Evolutionary conservation across 2,888 invertebrate genomes (phyloP), one percentile per base, ranked within the genome.

Genomic region (Eueremaeus valkanovi): DNA sequence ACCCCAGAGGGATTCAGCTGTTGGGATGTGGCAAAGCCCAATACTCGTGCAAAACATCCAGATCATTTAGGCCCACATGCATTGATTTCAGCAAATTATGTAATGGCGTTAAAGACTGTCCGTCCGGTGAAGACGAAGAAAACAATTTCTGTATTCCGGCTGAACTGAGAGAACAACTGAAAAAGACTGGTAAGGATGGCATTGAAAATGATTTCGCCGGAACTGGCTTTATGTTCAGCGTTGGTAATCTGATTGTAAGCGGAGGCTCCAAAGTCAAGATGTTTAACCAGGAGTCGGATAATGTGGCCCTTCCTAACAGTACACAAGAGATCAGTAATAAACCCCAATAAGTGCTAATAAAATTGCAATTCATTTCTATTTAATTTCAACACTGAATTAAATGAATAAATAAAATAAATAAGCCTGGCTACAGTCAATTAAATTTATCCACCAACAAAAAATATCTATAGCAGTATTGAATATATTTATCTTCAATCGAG

Each of bases 201-300:
- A 29, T 51, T 16, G 36, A 72, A 27, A 75, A 75, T 29, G 75
- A 75, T 27, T 75, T 75, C 61, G 55, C 72, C 72, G 75, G 75
- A 1, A 75, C 75, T 18, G 75, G 75, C 31, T 75, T 75, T 55
- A 72, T 75, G 72, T 75, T 75, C 45, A 29, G 55, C 11, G 75
- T 75, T 16, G 27, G 55, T 11, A 75, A 51, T 40, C n/a, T 75
- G 16, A 21, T 72, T 16, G 55, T 75, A 6, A 72, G 72, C 24
- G 72, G 72, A 5, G 72, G 72, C 13, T 75, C 75, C 24, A 72
- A 45, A 55, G 75, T 72, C 1, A 72, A 75, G 29, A 31, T 75
- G 72, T 75, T 75, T 58, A 72, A 75, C 42, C 75, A 75, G 29
- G 21, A 75, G 8, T 72, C 72, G 9, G 72, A 75, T 29, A 75